Base-by-base conservation (phyloP, 2,113 vertebrate genomes). In the Antidorcas marsupialis region DNA sequence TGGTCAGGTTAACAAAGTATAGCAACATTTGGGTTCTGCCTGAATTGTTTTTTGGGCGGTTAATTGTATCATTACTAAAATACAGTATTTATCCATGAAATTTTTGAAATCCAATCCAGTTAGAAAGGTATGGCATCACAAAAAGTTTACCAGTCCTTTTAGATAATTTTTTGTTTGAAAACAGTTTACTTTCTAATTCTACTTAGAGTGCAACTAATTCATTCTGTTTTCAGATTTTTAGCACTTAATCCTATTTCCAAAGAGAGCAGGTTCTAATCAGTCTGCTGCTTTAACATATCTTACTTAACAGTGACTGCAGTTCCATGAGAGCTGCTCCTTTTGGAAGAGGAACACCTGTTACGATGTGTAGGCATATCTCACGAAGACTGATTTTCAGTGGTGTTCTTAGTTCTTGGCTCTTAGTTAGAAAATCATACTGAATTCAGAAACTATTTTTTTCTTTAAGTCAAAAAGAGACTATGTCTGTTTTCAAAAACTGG, bases 41-140 rank as follows among this genome's bases (percentile, higher is more conserved):
- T 82, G 30, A 45, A n/a, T 94, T 59, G 10, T 64, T 92, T 52
- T 52, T 16, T 1, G 8, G 3, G 30, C 4, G n/a, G n/a, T 43
- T 88, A 36, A 88, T 57, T 96, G 74, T 53, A 89, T 89, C 25
- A 36, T 97, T 91, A 53, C 64, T 93, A 53, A 96, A 95, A 82
- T 45, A 30, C 5, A 93, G 17, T 86, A 60, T 7, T 55, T 10
- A 7, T 2, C 7, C 45, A 60, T 39, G 14, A 85, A 79, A 59
- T n/a, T 79, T 95, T 95, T 97, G 76, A 98, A 95, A 85, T 81
- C 62, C 33, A 57, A 50, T 76, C 45, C 33, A 52, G n/a, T 50
- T 89, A 83, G 60, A 14, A n/a, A 90, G 43, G 50, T 2, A 2
- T 60, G n/a, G 36, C 16, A 47, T 95, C 67, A 89, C 33, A 93